A percentile compares a stretch with the other conserved stretches of the same genome.
These are phyloP conservation scores for Adineta ricciae DNA, from an alignment of 2,888 invertebrate species.

Conservation along the genomic window DNA sequence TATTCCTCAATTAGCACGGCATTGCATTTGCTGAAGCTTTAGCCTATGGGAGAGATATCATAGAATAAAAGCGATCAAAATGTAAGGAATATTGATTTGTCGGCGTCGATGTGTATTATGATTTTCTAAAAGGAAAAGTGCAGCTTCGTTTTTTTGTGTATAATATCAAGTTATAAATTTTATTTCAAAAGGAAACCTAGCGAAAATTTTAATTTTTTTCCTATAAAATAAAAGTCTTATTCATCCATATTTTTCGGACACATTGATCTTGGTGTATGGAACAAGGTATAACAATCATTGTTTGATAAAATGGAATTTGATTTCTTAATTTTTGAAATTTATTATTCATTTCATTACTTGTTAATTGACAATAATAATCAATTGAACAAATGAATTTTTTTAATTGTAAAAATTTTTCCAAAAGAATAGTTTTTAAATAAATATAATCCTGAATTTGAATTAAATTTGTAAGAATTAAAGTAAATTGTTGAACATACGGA, in stretches of 20 bases:
- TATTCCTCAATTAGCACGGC: no score
- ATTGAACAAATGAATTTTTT: neutral
- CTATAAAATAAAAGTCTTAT: neutral
- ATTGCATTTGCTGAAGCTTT: no score
- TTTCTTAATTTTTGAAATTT: neutral
- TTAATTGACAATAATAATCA: constrained; percentile 7
- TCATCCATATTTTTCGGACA: neutral
- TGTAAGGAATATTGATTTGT: no score
- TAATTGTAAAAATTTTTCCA: neutral
- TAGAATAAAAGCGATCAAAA: no score
- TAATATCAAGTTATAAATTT: no score
- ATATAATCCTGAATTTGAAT: neutral
- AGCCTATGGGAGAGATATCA: no score
- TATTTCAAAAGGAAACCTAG: no score
- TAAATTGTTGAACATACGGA: neutral
- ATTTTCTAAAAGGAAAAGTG: no score
- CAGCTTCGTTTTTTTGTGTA: no score
- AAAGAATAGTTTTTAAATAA: neutral
- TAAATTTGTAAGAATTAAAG: neutral
- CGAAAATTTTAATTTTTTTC: no score
- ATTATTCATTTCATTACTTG: neutral
- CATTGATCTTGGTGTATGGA: neutral
- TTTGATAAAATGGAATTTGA: neutral
- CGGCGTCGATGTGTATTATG: no score
- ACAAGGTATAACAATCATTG: neutral